Evolutionary conservation across 2,113 vertebrate genomes (phyloP).

Genomic region (Phalacrocorax brasilianus): DNA sequence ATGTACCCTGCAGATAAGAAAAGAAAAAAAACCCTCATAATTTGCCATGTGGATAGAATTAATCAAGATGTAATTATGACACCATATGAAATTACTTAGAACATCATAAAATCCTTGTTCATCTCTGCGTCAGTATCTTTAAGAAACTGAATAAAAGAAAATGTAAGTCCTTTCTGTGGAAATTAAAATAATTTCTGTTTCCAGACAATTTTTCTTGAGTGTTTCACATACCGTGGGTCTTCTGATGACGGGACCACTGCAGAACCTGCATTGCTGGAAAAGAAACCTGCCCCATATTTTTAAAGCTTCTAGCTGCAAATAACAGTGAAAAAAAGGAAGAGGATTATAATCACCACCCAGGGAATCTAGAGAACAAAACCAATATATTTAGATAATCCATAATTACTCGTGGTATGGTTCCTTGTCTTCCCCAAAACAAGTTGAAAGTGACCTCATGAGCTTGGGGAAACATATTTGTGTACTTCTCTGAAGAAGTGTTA

Average conservation of each 20-base stretch:
- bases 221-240: not conserved
- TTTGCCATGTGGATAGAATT: not conserved
- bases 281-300: not conserved
- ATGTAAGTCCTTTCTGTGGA: not conserved
- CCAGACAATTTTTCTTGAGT: not conserved
- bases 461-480: not conserved
- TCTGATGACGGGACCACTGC: not conserved
- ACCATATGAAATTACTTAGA: not conserved
- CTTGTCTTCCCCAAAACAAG: not conserved
- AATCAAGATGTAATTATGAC: not conserved
- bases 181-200: not conserved
- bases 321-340: not conserved
- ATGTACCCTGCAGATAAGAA: not conserved
- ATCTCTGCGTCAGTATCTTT: not conserved
- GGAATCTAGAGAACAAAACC: not conserved
- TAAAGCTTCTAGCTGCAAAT: not conserved
- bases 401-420: not conserved
- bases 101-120: not conserved
- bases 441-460: not conserved
- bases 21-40: not conserved
- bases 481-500: not conserved
- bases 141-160: not conserved
- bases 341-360: not conserved
- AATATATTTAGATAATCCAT: not conserved
- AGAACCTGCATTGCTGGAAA: not conserved